Conservation (phyloP, 2,797 vertebrate genomes). For the Tenualosa thibaudeaui region DNA sequence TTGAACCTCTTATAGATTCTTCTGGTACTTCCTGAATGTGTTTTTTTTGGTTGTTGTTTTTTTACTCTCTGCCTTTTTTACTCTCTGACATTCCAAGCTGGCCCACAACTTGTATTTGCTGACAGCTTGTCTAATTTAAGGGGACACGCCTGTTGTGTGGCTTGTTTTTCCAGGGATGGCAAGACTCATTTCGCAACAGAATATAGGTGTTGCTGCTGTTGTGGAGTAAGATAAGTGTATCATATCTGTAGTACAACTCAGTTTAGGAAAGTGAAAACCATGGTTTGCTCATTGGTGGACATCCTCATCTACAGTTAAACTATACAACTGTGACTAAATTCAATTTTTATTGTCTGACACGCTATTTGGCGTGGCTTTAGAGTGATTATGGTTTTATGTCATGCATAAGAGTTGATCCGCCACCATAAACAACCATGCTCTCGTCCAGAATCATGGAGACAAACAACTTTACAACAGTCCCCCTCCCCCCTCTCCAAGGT, state of each 20-base stretch:
- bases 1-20: neutral
- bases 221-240: neutral
- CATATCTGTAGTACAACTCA: neutral
- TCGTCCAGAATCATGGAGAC: neutral
- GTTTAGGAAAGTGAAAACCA: neutral
- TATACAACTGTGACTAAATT: neutral
- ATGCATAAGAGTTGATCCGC: neutral
- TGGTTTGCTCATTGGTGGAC: neutral
- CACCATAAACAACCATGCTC: neutral
- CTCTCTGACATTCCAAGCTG: neutral
- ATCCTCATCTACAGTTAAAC: neutral
- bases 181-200: neutral
- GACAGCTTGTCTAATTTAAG: neutral
- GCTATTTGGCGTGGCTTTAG: neutral
- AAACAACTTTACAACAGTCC: neutral
- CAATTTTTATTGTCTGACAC: neutral
- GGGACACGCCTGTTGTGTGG: neutral
- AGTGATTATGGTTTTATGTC: neutral
- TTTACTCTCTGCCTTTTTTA: neutral
- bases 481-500: neutral
- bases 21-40: neutral
- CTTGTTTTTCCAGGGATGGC: neutral
- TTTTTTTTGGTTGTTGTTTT: slow-evolving; percentile 4
- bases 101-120: neutral
- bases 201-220: neutral